A percentile compares a stretch with the other conserved stretches of the same genome.
phyloP scores from a whole-genome alignment of 2,888 invertebrate genomes.

The Cryptosula pallasiana region DNA sequence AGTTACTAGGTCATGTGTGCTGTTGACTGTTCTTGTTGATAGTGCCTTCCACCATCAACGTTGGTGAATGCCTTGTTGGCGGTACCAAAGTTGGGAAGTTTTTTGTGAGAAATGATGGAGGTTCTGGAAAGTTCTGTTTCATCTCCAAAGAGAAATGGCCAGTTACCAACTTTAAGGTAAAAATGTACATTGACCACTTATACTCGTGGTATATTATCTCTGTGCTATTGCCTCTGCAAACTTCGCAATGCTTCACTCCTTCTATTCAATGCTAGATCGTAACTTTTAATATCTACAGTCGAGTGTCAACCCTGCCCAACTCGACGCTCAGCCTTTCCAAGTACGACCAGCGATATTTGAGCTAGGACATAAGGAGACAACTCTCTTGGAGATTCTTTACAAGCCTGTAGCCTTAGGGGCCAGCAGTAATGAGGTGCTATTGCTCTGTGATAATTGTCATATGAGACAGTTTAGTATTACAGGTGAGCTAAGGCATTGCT shows the following conservation, averaged over 20 bases:
- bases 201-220: neutral
- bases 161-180: constrained; percentile 50
- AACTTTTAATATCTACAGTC: constrained; percentile 24
- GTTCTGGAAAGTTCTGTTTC: constrained; percentile 48
- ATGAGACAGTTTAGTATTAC: constrained; percentile 43
- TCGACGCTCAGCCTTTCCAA: constrained; percentile 45
- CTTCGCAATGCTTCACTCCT: neutral
- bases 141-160: constrained; percentile 47
- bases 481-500: too few species aligned
- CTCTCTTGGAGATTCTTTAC: constrained; percentile 47
- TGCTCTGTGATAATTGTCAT: constrained; percentile 53
- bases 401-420: constrained; percentile 37
- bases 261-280: constrained; percentile 16
- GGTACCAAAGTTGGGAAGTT: constrained; percentile 44
- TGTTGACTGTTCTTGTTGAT: too few species aligned
- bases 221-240: neutral
- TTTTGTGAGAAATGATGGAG: constrained; percentile 48
- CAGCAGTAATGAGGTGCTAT: constrained; percentile 41
- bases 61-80: constrained; percentile 50
- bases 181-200: neutral
- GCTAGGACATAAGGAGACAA: constrained; percentile 37
- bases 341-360: constrained; percentile 49
- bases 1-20: too few species aligned
- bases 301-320: constrained; percentile 33
- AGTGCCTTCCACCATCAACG: constrained; percentile 46